These are phyloP conservation scores for Chorisops tibialis DNA, from an alignment of 2,888 invertebrate genomes.

Conservation along the genomic window DNA sequence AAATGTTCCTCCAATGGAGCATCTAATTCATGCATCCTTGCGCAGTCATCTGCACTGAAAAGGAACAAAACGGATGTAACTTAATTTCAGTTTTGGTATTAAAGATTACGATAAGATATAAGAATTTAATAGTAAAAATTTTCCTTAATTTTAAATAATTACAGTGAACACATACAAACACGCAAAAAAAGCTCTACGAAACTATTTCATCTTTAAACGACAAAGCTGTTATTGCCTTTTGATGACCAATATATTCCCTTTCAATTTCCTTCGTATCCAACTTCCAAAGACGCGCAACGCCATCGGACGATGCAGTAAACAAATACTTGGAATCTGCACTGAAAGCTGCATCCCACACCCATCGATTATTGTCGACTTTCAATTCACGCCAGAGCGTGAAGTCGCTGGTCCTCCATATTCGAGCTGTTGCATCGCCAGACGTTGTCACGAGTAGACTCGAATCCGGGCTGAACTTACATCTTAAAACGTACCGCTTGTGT, in stretches of 20 bases:
- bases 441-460: slow-evolving; percentile 90
- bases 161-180: too few relatives aligned
- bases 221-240: slow-evolving; percentile 88
- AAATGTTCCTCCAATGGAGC: too few relatives aligned
- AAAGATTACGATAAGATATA: too few relatives aligned
- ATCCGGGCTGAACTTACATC: slow-evolving; percentile 93
- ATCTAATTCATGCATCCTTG: too few relatives aligned
- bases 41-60: too few relatives aligned
- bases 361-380: slow-evolving; percentile 75
- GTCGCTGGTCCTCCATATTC: slow-evolving; percentile 83
- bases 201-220: slow-evolving; percentile 78
- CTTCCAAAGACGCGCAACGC: slow-evolving; percentile 91
- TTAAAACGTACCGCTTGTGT: slow-evolving; percentile 83
- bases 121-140: slow-evolving; percentile 21
- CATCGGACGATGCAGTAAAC: slow-evolving; percentile 94
- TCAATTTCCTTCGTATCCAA: slow-evolving; percentile 78
- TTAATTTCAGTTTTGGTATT: too few relatives aligned
- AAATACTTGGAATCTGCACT: slow-evolving; percentile 92
- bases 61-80: too few relatives aligned
- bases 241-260: slow-evolving; percentile 91
- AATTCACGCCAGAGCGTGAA: slow-evolving; percentile 71
- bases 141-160: too few relatives aligned
- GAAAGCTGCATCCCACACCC: slow-evolving; percentile 99
- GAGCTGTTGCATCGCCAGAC: slow-evolving; percentile 91
- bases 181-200: too few relatives aligned